phyloP scores from a whole-genome alignment of 2,113 vertebrate genomes.

The Hippocampus barbouri region DNA sequence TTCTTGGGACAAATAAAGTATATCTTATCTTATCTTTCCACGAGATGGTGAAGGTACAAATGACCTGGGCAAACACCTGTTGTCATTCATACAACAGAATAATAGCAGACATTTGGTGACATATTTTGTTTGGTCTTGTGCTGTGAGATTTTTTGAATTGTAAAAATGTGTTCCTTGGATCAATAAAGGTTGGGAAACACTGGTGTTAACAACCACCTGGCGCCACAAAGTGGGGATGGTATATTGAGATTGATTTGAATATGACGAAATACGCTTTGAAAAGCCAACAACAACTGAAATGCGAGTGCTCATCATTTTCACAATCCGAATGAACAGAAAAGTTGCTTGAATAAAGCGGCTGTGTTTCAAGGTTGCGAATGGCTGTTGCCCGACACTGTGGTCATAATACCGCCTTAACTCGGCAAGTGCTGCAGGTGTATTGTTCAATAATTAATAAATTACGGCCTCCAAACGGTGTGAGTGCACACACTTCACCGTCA shows the following conservation, averaged over 20 bases:
- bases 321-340: slow-evolving; percentile 30
- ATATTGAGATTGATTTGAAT: background rate
- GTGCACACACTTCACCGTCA: slow-evolving; percentile 40
- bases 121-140: too few species aligned
- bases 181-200: background rate
- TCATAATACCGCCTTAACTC: slow-evolving; percentile 54
- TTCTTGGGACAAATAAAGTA: too few species aligned
- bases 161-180: background rate
- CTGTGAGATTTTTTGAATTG: background rate
- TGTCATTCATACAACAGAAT: too few species aligned
- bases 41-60: too few species aligned
- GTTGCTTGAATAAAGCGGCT: slow-evolving; percentile 42
- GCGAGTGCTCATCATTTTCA: slow-evolving; percentile 13
- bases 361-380: slow-evolving; percentile 56
- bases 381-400: slow-evolving; percentile 41
- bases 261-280: background rate
- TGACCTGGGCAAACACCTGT: too few species aligned
- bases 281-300: slow-evolving; percentile 8
- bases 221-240: background rate
- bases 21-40: too few species aligned
- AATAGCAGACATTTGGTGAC: too few species aligned
- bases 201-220: background rate
- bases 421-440: slow-evolving; percentile 42
- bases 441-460: slow-evolving; percentile 71
- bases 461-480: slow-evolving; percentile 38